Base-by-base conservation (phyloP, 23 tunicate species). In the Oikopleura vanhoeffeni region DNA sequence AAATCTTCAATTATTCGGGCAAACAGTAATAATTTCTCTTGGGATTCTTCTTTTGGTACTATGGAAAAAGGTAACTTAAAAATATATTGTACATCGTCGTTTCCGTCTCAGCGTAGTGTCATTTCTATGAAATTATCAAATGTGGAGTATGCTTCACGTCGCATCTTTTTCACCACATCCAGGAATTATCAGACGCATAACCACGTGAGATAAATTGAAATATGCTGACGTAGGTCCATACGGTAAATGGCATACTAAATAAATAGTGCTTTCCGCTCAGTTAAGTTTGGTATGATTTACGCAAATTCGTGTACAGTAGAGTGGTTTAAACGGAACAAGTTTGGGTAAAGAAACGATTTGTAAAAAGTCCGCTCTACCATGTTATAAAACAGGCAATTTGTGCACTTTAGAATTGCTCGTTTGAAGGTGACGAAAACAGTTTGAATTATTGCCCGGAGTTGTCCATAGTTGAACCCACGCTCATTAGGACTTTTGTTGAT, bases 151-250 rank as follows among this genome's bases (percentile, higher is more conserved):
- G n/a, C n/a, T n/a, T n/a, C 67, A 90, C 30, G 94, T 96, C 84
- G 90, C 99, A 2, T 90, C 87, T 96, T 90, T 95, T 34, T 89
- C 90, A 0, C 90, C 96, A 64, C 91, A 90, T 85, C 87, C 84
- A 13, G 96, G 96, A 36, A 95, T 95, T 41, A 88, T 91, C 57
- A 90, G 99, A n/a, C 99, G 86, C 94, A 90, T 87, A 36, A 95
- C 85, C 76, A 89, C 87, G 41, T 85, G 88, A 2, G 91, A 88
- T 67, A 95, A 38, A 40, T 87, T 95, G 86, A 95, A 90, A 85
- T 95, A 95, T 18, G 99, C 96, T 0, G n/a, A n/a, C n/a, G 99
- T 95, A 8, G 99, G 99, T 0, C 99, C 99, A 41, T 85, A 95
- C 39, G 99, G 99, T 32, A 95, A 85, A 76, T 95, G 99, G 41